Percentiles rank a stretch among this genome's conserved stretches.
phyloP scores from a whole-genome alignment of 2,113 vertebrate genomes.

The Calonectris borealis region DNA sequence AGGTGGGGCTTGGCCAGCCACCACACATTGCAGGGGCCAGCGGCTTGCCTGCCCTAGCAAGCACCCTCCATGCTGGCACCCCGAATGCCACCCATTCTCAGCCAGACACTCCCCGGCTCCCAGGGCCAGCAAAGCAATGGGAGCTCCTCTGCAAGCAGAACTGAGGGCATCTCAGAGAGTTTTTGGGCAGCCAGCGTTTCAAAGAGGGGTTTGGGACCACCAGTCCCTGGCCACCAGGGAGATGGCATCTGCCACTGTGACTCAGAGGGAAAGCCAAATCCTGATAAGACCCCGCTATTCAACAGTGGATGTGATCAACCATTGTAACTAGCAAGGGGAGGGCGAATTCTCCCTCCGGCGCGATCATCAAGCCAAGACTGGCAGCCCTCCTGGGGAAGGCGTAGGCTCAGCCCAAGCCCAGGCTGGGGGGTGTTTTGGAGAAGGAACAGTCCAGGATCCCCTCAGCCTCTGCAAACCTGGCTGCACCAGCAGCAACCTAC shows the following conservation, averaged over 20 bases:
- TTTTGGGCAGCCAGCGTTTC: not conserved
- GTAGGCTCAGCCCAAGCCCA: not conserved
- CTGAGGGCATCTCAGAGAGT: rapidly evolving
- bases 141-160: not conserved
- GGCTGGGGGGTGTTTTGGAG: not conserved
- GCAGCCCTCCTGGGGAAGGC: not conserved
- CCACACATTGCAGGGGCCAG: rapidly evolving
- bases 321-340: not conserved
- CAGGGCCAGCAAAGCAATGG: not conserved
- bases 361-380: not conserved
- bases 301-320: rapidly evolving
- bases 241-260: not conserved
- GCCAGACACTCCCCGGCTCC: not conserved
- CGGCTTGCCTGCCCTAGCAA: not conserved
- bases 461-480: not conserved
- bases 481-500: not conserved
- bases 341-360: rapidly evolving
- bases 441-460: not conserved
- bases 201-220: not conserved
- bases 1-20: not conserved
- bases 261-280: not conserved
- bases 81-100: not conserved
- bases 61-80: not conserved
- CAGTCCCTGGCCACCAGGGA: not conserved
- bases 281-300: rapidly evolving